Base-by-base conservation (phyloP, 2,888 invertebrate genomes). In the Brassicogethes aeneus region DNA sequence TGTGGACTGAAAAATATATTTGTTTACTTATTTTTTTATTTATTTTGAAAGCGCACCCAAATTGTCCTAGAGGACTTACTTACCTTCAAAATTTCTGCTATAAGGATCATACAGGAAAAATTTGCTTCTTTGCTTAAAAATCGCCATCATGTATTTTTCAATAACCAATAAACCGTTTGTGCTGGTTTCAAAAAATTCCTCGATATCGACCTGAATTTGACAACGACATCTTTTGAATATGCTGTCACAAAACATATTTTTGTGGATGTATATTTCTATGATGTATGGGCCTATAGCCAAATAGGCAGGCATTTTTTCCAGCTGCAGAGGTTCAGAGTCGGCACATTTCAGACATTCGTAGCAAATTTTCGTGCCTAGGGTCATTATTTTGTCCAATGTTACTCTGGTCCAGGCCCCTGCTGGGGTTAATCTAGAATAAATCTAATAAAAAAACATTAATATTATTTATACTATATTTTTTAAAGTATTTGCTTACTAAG, bases 31-130 rank as follows among this genome's bases (percentile, higher is more conserved):
- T n/a, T n/a, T n/a, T n/a, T n/a, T n/a, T n/a, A n/a, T n/a, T n/a
- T n/a, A n/a, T n/a, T n/a, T n/a, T n/a, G n/a, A n/a, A n/a, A n/a
- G n/a, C n/a, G n/a, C n/a, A n/a, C n/a, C n/a, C 23, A 23, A 23
- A 10, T 23, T 23, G 5, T 10, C 23, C 5, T 23, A 5, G 23
- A 7, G 5, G 5, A 23, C 23, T 23, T 23, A 23, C 23, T 23
- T 10, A 23, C 23, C 5, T 7, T 10, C 5, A 23, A 5, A 23
- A 23, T 76, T 75, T 2, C 82, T 70, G 2, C 79, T 72, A 51
- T 81, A 81, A 0, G 80, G 78, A 64, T 82, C 82, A 46, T 80
- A 80, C 15, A 76, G 66, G 54, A 78, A 82, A 55, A 65, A 79
- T 70, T 77, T 76, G 31, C 77, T 75, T 17, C 72, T 70, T 55